Percentiles rank a stretch among this genome's conserved stretches.
Conservation (phyloP, 1,140 invertebrate species). For the Planococcus citri region DNA sequence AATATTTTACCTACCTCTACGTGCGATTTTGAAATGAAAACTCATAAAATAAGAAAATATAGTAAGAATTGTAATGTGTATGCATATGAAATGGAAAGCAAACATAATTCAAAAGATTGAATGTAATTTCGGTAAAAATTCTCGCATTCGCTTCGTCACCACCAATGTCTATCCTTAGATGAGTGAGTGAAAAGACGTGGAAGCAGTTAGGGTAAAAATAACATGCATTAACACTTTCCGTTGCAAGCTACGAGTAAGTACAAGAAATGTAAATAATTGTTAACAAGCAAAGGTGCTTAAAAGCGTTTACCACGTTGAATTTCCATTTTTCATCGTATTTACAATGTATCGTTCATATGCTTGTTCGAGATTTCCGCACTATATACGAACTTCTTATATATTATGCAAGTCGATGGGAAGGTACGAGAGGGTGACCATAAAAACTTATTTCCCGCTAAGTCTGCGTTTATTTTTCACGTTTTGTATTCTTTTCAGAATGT, state of each 20-base stretch:
- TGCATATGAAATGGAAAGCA: slow-evolving; percentile 2
- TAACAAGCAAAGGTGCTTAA: slow-evolving; percentile 6
- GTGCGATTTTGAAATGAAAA: too few species aligned
- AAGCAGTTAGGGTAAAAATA: not conserved
- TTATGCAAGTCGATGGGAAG: too few species aligned
- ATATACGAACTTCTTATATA: not conserved
- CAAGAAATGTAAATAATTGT: slow-evolving; percentile 4
- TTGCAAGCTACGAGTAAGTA: not conserved
- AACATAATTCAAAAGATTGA: not conserved
- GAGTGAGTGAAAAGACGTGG: not conserved
- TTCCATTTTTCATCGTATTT: not conserved
- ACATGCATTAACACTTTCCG: slow-evolving; percentile 2
- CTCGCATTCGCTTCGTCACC: slow-evolving; percentile 1
- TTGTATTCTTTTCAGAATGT: too few species aligned
- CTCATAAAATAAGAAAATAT: too few species aligned
- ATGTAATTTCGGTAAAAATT: slow-evolving; percentile 8
- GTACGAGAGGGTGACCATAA: too few species aligned
- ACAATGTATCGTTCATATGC: not conserved
- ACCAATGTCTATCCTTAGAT: not conserved
- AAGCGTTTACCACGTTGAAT: slow-evolving; percentile 7
- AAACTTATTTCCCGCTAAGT: too few species aligned
- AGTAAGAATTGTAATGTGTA: not conserved
- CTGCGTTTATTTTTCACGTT: too few species aligned
- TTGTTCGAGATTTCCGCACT: not conserved
- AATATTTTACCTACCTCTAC: too few species aligned